Conservation (phyloP, 1,140 invertebrate genomes). For the Leptinotarsa undecemlineata region DNA sequence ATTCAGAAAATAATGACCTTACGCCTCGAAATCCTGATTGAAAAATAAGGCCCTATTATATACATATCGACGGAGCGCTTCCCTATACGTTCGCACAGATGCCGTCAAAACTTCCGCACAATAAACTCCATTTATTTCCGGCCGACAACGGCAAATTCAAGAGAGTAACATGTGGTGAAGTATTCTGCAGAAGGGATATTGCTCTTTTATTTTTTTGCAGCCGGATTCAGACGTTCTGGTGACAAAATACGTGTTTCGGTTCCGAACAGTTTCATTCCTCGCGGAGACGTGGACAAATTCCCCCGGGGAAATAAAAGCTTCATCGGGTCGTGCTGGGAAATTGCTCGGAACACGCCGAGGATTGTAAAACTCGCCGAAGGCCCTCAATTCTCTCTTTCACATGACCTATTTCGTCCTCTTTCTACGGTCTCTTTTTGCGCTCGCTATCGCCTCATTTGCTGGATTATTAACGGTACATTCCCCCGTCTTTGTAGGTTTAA, state of each 20-base stretch:
- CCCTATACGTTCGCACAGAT: neutral
- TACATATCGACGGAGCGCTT: neutral
- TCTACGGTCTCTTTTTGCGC: neutral
- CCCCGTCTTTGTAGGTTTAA: slow-evolving; percentile 38
- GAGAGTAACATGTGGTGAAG: slow-evolving; percentile 37
- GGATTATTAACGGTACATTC: slow-evolving; percentile 51
- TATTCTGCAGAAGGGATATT: slow-evolving; percentile 35
- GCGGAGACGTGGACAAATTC: slow-evolving; percentile 48
- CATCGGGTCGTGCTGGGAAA: slow-evolving; percentile 47
- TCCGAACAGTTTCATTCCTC: slow-evolving; percentile 47
- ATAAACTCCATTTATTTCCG: slow-evolving; percentile 21
- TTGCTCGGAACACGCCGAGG: slow-evolving; percentile 49
- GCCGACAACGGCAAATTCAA: neutral
- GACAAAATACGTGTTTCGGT: slow-evolving; percentile 50
- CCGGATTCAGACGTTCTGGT: slow-evolving; percentile 45
- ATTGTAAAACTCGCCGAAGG: slow-evolving; percentile 41
- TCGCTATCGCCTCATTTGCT: slow-evolving; percentile 41
- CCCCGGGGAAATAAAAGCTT: slow-evolving; percentile 51
- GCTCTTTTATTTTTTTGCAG: slow-evolving; percentile 29
- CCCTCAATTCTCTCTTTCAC: slow-evolving; percentile 8
- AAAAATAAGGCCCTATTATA: neutral
- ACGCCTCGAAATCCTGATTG: neutral
- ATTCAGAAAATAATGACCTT: too few species aligned
- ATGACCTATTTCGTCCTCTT: slow-evolving; percentile 14
- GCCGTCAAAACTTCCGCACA: slow-evolving; percentile 18